A percentile compares a stretch with the other conserved stretches of the same genome.
These are phyloP conservation scores for Crypturellus undulatus DNA, from an alignment of 2,113 vertebrate species.

Conservation along the genomic window DNA sequence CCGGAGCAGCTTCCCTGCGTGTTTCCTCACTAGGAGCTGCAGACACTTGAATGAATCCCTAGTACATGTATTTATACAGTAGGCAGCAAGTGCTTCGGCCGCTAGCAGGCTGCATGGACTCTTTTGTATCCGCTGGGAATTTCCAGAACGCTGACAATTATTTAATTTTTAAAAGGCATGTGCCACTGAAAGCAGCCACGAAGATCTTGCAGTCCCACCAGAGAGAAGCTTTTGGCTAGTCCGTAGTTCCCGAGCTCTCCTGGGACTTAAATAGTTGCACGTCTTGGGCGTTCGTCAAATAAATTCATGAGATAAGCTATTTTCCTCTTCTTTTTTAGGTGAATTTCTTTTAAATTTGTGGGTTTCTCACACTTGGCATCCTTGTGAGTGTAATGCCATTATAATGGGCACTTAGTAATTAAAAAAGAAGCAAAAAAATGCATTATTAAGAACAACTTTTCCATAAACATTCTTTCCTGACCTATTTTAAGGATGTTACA, in stretches of 20 bases:
- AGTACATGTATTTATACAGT: neutral
- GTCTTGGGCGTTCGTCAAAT: neutral
- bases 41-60: neutral
- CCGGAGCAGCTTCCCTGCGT: neutral
- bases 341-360: neutral
- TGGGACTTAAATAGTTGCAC: neutral
- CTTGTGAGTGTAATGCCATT: neutral
- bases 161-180: neutral
- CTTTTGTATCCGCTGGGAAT: slow-evolving; percentile 1
- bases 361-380: neutral
- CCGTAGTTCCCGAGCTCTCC: neutral
- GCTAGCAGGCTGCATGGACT: neutral
- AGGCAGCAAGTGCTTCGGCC: neutral
- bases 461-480: neutral
- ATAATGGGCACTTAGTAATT: neutral
- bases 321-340: neutral
- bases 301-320: neutral
- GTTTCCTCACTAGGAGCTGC: neutral
- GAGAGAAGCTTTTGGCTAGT: neutral
- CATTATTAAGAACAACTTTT: neutral
- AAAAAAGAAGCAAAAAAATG: neutral
- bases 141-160: neutral
- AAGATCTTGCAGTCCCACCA: neutral
- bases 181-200: neutral
- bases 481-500: neutral